Percentiles rank a stretch among this genome's conserved stretches.
phyloP scores from a whole-genome alignment of 53 echinoderm and acorn worm genomes.

The Patiria pectinifera region DNA sequence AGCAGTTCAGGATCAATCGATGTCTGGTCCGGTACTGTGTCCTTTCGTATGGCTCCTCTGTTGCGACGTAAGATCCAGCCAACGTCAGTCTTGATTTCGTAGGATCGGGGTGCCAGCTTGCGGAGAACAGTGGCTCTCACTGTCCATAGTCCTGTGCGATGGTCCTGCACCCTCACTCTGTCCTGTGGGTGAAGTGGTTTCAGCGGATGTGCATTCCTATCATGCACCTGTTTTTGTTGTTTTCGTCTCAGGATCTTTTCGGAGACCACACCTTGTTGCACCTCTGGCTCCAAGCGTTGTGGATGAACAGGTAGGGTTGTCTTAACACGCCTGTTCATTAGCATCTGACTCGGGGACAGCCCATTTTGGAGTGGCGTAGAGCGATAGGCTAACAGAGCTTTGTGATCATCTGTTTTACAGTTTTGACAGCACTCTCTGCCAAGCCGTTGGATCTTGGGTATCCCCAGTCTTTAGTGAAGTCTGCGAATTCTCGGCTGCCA shows the following conservation, averaged over 20 bases:
- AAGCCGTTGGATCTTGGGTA: slow-evolving; percentile 45
- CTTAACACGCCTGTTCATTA: neutral
- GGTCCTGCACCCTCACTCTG: slow-evolving; percentile 8
- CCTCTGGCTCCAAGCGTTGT: slow-evolving; percentile 22
- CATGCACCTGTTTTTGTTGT: slow-evolving; percentile 9
- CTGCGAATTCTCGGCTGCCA: slow-evolving; percentile 16
- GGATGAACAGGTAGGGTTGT: slow-evolving; percentile 3
- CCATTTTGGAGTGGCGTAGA: slow-evolving; percentile 33
- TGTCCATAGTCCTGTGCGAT: slow-evolving; percentile 12
- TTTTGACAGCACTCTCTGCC: slow-evolving; percentile 43
- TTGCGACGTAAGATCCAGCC: too few species aligned
- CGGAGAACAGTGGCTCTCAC: slow-evolving; percentile 19
- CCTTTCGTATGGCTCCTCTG: too few species aligned
- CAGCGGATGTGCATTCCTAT: neutral
- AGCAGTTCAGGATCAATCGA: too few species aligned
- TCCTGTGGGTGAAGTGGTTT: slow-evolving; percentile 9
- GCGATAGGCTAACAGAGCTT: slow-evolving; percentile 27
- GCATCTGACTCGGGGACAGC: slow-evolving; percentile 25
- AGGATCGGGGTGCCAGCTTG: too few species aligned
- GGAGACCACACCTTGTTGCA: slow-evolving; percentile 6
- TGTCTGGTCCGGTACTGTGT: too few species aligned
- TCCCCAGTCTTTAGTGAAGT: slow-evolving; percentile 52
- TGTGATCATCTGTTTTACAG: slow-evolving; percentile 35
- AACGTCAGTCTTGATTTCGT: too few species aligned
- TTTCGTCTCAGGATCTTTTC: neutral